phyloP scores from a whole-genome alignment of 2,113 vertebrate species.

The Scortum barcoo region DNA sequence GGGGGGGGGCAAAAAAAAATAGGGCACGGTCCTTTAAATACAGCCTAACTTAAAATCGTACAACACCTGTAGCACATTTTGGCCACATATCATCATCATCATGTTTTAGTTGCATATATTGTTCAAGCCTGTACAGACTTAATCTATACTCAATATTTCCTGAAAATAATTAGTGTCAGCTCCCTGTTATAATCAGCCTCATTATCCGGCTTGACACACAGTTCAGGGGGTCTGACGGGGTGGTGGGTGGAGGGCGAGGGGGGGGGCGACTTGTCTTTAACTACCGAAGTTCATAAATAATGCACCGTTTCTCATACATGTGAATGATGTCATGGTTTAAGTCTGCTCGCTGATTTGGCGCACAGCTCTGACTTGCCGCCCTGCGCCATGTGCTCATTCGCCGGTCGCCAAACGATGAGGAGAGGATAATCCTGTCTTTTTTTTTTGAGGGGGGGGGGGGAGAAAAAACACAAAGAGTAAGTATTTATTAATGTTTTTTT shows the following conservation, averaged over 20 bases:
- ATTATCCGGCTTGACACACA: neutral
- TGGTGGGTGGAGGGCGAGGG: no score
- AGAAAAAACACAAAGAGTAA: conserved; percentile 62
- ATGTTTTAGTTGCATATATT: neutral
- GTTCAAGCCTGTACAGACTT: no score
- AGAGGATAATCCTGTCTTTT: conserved; percentile 54
- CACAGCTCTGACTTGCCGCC: conserved; percentile 41
- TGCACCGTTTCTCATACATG: conserved; percentile 51
- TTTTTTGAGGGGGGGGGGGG: no score
- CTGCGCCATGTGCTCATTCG: conserved; percentile 72
- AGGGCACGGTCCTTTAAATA: neutral
- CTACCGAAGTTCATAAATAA: conserved; percentile 57
- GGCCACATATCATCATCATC: neutral
- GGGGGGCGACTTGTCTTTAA: conserved; percentile 1
- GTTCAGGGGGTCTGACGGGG: neutral
- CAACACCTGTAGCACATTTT: conserved; percentile 3
- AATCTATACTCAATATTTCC: neutral
- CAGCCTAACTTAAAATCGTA: neutral
- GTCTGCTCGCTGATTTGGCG: conserved; percentile 69
- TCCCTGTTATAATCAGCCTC: neutral
- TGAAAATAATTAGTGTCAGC: neutral
- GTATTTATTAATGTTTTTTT: no score
- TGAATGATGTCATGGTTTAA: conserved; percentile 77
- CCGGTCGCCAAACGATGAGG: conserved; percentile 61
- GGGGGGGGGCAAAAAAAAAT: neutral